Evolutionary conservation across 1,140 invertebrate genomes (phyloP).

Genomic region (Ptiloglossa arizonensis): DNA sequence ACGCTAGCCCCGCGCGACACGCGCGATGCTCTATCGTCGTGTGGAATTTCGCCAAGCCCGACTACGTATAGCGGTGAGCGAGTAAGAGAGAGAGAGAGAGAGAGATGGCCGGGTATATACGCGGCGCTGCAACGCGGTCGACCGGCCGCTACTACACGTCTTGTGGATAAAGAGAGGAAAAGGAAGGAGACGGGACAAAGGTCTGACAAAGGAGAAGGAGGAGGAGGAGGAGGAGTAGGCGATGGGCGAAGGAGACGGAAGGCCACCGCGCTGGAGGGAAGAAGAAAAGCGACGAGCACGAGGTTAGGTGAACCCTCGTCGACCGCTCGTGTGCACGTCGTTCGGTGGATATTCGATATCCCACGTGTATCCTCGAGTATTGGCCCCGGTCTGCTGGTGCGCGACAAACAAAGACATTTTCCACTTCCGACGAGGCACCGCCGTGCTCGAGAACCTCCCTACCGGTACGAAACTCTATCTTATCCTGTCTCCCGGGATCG

Average conservation of each 20-base stretch:
- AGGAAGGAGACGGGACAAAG: constrained; percentile 64
- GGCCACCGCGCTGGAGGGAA: constrained; percentile 31
- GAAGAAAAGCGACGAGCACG: constrained; percentile 60
- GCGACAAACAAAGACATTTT: constrained; percentile 74
- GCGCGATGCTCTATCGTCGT: constrained; percentile 24
- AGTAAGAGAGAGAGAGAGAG: too few relatives aligned
- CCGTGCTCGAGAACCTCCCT: constrained; percentile 17
- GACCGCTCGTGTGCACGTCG: constrained; percentile 56
- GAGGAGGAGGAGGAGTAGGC: not conserved
- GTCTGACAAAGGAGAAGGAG: constrained; percentile 65
- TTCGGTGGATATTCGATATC: constrained; percentile 63
- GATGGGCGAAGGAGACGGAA: constrained; percentile 23
- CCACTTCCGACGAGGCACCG: constrained; percentile 72
- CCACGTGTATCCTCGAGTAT: constrained; percentile 49
- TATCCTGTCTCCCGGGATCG: constrained; percentile 44
- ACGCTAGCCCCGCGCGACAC: constrained; percentile 2
- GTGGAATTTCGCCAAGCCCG: constrained; percentile 47
- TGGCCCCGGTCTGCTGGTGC: constrained; percentile 48
- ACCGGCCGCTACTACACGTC: constrained; percentile 39
- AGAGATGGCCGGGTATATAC: constrained; percentile 13
- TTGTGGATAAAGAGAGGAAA: constrained; percentile 63
- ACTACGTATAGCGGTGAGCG: constrained; percentile 12
- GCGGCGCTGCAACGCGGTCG: constrained; percentile 27
- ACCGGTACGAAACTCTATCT: constrained; percentile 58
- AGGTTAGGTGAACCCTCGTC: constrained; percentile 56